These are phyloP conservation scores for Oxyura jamaicensis DNA, from an alignment of 2,113 vertebrate species.

Conservation along the genomic window DNA sequence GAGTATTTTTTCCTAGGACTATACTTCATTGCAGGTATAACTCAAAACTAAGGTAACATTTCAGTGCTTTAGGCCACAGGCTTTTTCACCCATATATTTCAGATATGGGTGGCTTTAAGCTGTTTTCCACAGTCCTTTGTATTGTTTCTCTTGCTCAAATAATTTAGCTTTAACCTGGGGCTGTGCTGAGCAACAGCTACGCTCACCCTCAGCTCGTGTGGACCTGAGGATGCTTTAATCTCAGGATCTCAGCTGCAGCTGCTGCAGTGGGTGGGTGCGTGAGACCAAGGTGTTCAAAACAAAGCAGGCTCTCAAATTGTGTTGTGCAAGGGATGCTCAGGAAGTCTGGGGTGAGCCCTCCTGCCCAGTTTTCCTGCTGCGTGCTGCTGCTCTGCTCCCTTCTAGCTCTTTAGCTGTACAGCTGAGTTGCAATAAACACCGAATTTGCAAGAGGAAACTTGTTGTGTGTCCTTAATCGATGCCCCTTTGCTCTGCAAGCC, in stretches of 20 bases:
- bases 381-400: neutral
- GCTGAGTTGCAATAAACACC: fast-evolving
- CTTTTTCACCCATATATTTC: neutral
- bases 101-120: slow-evolving; percentile 22
- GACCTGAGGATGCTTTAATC: neutral
- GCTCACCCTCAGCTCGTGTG: neutral
- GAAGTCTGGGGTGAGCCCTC: neutral
- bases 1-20: neutral
- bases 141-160: neutral
- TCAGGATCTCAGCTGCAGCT: neutral
- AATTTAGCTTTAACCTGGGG: too few relatives aligned
- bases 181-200: neutral
- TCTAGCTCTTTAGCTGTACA: neutral
- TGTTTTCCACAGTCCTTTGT: neutral
- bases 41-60: neutral
- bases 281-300: neutral
- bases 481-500: neutral
- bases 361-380: fast-evolving
- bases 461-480: neutral
- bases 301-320: too few relatives aligned
- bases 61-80: slow-evolving; percentile 51
- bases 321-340: neutral
- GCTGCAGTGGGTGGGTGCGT: neutral
- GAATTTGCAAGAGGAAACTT: fast-evolving
- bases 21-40: slow-evolving; percentile 17